Percentiles rank a stretch among this genome's conserved stretches.
Evolutionary conservation across 2,113 vertebrate species (phyloP).

Genomic region (Smithornis capensis): DNA sequence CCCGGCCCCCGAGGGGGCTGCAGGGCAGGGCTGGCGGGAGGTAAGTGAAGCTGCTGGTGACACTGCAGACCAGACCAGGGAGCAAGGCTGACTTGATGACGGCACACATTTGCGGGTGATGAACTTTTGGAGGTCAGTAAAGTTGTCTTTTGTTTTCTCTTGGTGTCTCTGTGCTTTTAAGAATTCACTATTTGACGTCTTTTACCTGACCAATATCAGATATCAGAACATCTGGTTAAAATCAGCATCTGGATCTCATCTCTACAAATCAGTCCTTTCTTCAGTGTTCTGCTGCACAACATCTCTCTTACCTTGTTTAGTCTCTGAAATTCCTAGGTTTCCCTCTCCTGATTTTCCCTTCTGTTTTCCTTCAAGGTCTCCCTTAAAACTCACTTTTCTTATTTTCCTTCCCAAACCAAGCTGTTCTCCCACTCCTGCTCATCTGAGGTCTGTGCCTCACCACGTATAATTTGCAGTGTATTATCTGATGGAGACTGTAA

Average conservation of each 20-base stretch:
- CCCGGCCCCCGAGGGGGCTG: accelerated
- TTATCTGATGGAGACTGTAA: constrained; percentile 24
- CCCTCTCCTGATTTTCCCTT: not conserved
- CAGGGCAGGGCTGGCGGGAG: not conserved
- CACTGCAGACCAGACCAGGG: not conserved
- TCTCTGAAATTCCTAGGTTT: not conserved
- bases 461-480: not conserved
- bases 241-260: not conserved
- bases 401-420: not conserved
- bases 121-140: not conserved
- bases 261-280: not conserved
- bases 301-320: not conserved
- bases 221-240: not conserved
- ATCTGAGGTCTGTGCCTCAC: not conserved
- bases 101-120: not conserved
- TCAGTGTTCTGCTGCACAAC: not conserved
- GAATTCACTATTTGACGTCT: not conserved
- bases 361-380: not conserved
- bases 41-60: not conserved
- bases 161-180: not conserved
- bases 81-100: not conserved
- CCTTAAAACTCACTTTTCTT: not conserved
- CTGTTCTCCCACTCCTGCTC: not conserved
- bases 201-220: not conserved
- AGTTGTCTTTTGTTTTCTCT: not conserved